Conservation (phyloP, 2,888 invertebrate species). For the Caenorhabditis auriculariae region DNA sequence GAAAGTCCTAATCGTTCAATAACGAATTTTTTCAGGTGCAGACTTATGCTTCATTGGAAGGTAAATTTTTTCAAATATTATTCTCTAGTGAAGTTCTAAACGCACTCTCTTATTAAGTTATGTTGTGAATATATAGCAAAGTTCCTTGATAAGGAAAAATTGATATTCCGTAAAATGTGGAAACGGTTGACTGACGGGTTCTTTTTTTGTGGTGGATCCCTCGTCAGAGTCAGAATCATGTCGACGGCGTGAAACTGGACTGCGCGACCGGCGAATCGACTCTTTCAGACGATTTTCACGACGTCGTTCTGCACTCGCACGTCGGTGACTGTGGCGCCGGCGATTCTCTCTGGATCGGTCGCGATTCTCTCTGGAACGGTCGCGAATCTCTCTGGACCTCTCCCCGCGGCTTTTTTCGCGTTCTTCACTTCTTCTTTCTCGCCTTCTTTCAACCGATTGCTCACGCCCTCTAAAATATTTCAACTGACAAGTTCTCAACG, state of each 20-base stretch:
- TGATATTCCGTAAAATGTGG: no score
- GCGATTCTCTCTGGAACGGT: neutral
- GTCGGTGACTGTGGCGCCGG: neutral
- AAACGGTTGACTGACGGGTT: conserved; percentile 7
- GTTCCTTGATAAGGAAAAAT: no score
- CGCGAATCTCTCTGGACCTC: conserved; percentile 1
- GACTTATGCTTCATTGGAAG: no score
- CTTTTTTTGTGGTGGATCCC: conserved; percentile 1
- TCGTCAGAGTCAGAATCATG: neutral
- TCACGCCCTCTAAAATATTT: neutral
- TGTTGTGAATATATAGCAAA: no score
- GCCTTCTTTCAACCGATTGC: no score
- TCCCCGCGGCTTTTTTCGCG: neutral
- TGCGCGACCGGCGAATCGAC: neutral
- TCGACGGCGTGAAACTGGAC: neutral
- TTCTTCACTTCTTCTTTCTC: conserved; percentile 3
- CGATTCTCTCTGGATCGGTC: neutral
- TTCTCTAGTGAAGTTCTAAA: no score
- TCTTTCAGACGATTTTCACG: neutral
- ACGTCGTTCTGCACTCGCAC: neutral
- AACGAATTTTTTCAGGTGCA: no score
- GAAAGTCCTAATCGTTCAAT: no score
- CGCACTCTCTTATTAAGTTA: no score
- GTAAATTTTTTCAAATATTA: no score
- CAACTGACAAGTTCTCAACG: no score